Conservation (phyloP, 2,888 invertebrate genomes). For the Leptura quadrifasciata region DNA sequence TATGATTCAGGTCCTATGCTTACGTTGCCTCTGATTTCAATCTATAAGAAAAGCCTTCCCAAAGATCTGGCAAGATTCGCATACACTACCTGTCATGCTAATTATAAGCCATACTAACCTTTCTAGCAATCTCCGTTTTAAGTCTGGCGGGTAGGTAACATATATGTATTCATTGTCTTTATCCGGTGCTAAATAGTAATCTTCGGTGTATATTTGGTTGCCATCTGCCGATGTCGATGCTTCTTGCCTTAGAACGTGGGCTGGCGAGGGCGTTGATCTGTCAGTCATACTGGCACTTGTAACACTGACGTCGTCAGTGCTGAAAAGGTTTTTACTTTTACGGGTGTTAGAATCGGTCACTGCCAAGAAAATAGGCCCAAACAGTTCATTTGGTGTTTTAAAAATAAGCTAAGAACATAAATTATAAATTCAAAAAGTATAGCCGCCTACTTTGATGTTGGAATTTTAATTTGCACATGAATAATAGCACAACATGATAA, state of each 20-base stretch:
- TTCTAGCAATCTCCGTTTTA: conserved; percentile 88
- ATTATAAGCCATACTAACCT: conserved; percentile 75
- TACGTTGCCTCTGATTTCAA: too few species aligned
- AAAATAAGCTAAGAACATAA: background rate
- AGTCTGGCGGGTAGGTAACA: conserved; percentile 90
- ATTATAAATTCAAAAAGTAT: too few species aligned
- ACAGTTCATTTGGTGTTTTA: background rate
- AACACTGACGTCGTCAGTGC: conserved; percentile 83
- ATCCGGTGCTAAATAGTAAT: conserved; percentile 73
- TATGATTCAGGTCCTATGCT: too few species aligned
- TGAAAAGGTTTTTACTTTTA: conserved; percentile 67
- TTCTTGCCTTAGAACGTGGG: conserved; percentile 76
- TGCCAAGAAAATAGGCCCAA: conserved; percentile 18
- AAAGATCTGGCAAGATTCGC: too few species aligned
- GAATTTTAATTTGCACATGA: too few species aligned
- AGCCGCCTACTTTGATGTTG: too few species aligned
- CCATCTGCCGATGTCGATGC: conserved; percentile 65
- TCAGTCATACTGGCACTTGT: conserved; percentile 81
- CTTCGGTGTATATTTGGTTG: conserved; percentile 72
- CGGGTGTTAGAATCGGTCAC: conserved; percentile 49
- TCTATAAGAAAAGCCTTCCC: too few species aligned
- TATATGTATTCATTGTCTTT: conserved; percentile 88
- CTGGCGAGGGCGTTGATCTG: conserved; percentile 81
- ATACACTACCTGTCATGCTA: too few species aligned
- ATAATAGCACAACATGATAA: too few species aligned